Evolutionary conservation across 2,113 vertebrate species (phyloP), one percentile per base, ranked within the genome.

Genomic region (Ceyx margarethae): DNA sequence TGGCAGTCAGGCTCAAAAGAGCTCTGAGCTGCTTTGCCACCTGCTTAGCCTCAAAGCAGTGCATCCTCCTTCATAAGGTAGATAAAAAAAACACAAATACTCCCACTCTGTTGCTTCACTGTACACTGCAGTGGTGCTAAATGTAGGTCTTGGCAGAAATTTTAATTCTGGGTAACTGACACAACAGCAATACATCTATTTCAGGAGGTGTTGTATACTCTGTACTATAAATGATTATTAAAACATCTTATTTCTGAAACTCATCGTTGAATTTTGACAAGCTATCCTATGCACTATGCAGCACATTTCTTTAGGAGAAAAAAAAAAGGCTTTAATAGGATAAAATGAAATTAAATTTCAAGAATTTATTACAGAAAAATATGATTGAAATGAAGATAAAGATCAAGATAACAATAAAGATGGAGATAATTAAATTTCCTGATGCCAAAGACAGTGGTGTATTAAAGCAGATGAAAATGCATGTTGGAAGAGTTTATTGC

Each of bases 1-100:
- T 77, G 80, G 82, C 76, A 90, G 58, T 88, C 85, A 64, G 56
- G 88, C 80, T 68, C 74, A 64, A 53, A 84, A 76, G 86, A 91
- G 40, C 83, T 78, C 53, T 66, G 74, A 79, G 79, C 83, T 86
- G 76, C 50, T 86, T 10, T 88, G 25, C 77, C 86, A 87, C 90
- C 77, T 86, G 78, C 56, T 94, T 69, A 88, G 53, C 87, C 60
- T 93, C 56, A 58, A 69, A 84, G 73, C 71, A 81, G 72, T 48
- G 57, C 85, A 46, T 74, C 60, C 48, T 81, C 45, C 74, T 76
- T 86, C 29, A n/a, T 71, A 82, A 82, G 45, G 73, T 56, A 25
- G 25, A 51, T 53, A 54, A 33, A 22, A 79, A 79, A 86, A 53
- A 58, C 42, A 61, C 45, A 62, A 5, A 11, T 21, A 13, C 64